Evolutionary conservation across 2,888 invertebrate species (phyloP), one percentile per base, ranked within the genome.

Genomic region (Caenorhabditis plicata): DNA sequence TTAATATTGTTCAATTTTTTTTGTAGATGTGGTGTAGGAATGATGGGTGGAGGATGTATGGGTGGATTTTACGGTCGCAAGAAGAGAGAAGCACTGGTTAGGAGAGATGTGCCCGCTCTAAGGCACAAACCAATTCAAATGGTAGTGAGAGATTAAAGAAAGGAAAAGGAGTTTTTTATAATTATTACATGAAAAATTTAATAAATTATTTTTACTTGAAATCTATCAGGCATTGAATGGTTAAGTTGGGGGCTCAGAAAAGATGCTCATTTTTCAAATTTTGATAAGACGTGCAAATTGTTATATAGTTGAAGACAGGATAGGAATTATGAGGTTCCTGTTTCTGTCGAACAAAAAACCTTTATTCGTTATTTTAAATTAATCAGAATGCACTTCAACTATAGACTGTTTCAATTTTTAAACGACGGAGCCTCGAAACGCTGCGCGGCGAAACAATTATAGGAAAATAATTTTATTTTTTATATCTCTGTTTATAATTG

Each of bases 71-170:
- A 63, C 25, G 69, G 69, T 9, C 32, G 69, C 17, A 58, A 52
- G 29, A 69, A 69, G 41, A 47, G 69, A 51, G 66, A 64, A 20
- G 54, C 66, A 1, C 43, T 69, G 5, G 17, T 69, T 7, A 39
- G 54, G 36, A 42, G 47, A 5, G 64, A 67, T 44, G 58, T 54
- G 7, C 48, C 60, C 2, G 65, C 55, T 1, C 43, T 69, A 3
- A 27, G 44, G 7, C 17, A 23, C 13, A 45, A 60, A 33, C 60
- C 41, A 5, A 60, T 60, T 49, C 49, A 49, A 38, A 60, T 60
- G 60, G 53, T 60, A 22, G 29, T 53, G 5, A 27, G 60, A 38
- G 36, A 43, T 27, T 57, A 23, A 49, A n/a, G n/a, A n/a, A n/a
- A n/a, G n/a, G n/a, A n/a, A n/a, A n/a, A n/a, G n/a, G 29, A 27